phyloP scores from a whole-genome alignment of 1,140 invertebrate species.

The Campoletis sonorensis region DNA sequence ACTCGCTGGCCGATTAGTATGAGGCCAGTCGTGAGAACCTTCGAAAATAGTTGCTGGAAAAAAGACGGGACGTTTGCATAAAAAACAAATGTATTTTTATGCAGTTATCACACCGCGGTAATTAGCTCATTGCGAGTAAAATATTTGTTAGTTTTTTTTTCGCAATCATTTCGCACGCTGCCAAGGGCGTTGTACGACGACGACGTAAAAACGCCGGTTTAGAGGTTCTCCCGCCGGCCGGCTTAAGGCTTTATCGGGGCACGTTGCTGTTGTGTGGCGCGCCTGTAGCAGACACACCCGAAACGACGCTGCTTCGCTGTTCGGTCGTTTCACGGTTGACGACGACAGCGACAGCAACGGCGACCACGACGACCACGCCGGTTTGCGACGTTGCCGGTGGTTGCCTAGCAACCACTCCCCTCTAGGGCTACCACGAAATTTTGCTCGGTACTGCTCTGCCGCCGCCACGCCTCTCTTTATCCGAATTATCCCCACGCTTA shows the following conservation, averaged over 20 bases:
- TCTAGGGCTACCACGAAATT: slow-evolving; percentile 1
- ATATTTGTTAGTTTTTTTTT: not conserved
- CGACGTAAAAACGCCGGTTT: slow-evolving; percentile 16
- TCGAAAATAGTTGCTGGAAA: no score
- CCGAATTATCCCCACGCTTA: not conserved
- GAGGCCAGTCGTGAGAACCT: no score
- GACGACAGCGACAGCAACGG: slow-evolving; percentile 41
- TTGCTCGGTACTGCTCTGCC: slow-evolving; percentile 51
- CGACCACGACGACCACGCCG: slow-evolving; percentile 63
- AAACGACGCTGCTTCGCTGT: slow-evolving; percentile 18
- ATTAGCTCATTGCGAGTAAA: not conserved
- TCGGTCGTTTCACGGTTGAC: slow-evolving; percentile 16
- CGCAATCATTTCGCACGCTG: not conserved
- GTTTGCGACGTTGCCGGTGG: slow-evolving; percentile 65
- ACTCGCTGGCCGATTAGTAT: no score
- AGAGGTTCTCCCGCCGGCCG: slow-evolving; percentile 8
- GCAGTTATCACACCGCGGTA: no score
- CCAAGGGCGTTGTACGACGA: slow-evolving; percentile 21
- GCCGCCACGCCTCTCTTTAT: slow-evolving; percentile 33
- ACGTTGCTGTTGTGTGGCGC: slow-evolving; percentile 9
- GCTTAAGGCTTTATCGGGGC: not conserved
- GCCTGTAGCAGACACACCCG: slow-evolving; percentile 21
- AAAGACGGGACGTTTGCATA: no score
- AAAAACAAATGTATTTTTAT: no score
- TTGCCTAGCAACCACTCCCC: slow-evolving; percentile 64